phyloP scores from a whole-genome alignment of 2,888 invertebrate species.

The Drosophila dives region DNA sequence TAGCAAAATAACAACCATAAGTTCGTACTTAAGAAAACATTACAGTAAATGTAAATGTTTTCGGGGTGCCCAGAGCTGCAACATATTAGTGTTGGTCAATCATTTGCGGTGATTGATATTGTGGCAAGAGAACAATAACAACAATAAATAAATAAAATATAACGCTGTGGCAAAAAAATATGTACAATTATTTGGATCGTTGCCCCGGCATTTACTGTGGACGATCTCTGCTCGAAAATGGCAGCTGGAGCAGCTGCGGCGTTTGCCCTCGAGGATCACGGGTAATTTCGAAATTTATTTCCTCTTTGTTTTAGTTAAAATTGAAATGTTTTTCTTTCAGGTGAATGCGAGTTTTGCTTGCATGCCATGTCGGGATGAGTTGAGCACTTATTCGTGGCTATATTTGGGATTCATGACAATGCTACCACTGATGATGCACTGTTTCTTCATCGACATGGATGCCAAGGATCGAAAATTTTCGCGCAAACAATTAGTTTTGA shows the following conservation, averaged over 20 bases:
- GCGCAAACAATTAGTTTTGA: constrained; percentile 90
- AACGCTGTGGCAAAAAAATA: constrained; percentile 36
- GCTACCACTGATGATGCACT: constrained; percentile 94
- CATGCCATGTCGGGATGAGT: constrained; percentile 89
- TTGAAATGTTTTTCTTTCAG: constrained; percentile 31
- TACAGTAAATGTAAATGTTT: constrained; percentile 3
- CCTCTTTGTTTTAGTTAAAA: constrained; percentile 42
- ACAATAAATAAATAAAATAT: constrained; percentile 22
- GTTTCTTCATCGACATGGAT: constrained; percentile 95
- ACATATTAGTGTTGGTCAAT: constrained; percentile 6
- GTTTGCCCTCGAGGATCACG: constrained; percentile 94
- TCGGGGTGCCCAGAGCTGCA: constrained; percentile 16
- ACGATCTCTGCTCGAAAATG: constrained; percentile 88
- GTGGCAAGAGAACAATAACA: constrained; percentile 3
- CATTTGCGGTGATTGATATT: constrained; percentile 2
- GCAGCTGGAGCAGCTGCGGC: constrained; percentile 92
- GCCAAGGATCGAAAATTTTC: constrained; percentile 91
- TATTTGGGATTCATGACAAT: constrained; percentile 97
- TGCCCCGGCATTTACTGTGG: constrained; percentile 85
- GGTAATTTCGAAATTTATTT: constrained; percentile 85
- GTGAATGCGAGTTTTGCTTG: constrained; percentile 89
- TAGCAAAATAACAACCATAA: neutral
- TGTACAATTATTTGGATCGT: constrained; percentile 67
- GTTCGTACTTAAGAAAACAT: constrained; percentile 9
- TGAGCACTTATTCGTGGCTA: constrained; percentile 95